phyloP scores from a whole-genome alignment of 2,113 vertebrate genomes.

The Anser brachyrhynchus region DNA sequence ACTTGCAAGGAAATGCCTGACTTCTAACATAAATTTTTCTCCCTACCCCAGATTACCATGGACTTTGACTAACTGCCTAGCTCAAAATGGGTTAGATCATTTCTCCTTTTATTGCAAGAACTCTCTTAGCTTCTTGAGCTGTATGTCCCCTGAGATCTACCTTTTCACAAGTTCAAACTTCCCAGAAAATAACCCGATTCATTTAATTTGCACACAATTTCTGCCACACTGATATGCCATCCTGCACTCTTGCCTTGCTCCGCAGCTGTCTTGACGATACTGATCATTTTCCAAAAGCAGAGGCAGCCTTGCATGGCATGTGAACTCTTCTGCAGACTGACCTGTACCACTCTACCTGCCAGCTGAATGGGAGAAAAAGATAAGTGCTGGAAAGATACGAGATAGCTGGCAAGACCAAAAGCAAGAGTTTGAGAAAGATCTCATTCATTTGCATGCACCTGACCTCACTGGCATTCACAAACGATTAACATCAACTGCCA shows the following conservation, averaged over 20 bases:
- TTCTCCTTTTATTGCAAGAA: background rate
- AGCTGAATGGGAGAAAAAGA: background rate
- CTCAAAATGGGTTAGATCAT: background rate
- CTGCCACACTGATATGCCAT: background rate
- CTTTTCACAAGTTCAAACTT: background rate
- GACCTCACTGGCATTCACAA: constrained; percentile 15
- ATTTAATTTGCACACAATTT: background rate
- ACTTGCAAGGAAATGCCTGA: background rate
- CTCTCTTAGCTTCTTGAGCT: background rate
- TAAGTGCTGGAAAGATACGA: background rate
- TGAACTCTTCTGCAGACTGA: background rate
- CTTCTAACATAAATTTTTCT: background rate
- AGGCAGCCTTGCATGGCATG: background rate
- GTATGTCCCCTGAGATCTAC: background rate
- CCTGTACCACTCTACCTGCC: background rate
- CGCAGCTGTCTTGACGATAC: background rate
- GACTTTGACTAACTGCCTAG: background rate
- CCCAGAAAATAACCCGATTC: background rate
- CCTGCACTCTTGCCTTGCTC: background rate
- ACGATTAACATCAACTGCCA: constrained; percentile 31
- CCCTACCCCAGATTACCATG: background rate
- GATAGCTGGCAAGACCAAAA: background rate
- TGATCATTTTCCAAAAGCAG: background rate
- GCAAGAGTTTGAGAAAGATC: background rate
- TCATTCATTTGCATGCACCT: constrained; percentile 23